Conservation (phyloP, 2,113 vertebrate species). For the Lophotis ruficrista region DNA sequence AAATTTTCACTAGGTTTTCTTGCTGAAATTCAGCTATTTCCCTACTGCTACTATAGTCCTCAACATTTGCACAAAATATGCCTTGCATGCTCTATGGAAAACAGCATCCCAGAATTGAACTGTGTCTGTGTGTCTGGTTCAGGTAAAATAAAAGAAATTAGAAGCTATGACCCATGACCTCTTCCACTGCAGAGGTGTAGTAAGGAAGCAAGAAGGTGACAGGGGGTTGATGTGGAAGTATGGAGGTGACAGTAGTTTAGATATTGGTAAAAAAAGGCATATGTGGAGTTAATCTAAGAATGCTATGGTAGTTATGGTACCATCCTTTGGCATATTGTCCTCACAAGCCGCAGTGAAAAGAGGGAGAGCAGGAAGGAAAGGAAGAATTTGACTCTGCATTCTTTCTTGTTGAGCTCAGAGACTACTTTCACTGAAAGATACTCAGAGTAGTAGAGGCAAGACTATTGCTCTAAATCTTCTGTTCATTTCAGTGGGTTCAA, state of each 20-base stretch:
- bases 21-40: neutral
- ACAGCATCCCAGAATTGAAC: neutral
- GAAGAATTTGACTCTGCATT: constrained; percentile 6
- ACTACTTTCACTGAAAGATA: neutral
- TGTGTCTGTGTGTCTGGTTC: neutral
- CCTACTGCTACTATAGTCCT: neutral
- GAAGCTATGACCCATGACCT: neutral
- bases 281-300: neutral
- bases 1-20: neutral
- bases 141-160: neutral
- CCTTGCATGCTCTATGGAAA: neutral
- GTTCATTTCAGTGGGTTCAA: neutral
- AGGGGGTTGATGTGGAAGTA: neutral
- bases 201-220: neutral
- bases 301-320: neutral
- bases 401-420: neutral
- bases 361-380: neutral
- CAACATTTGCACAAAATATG: neutral
- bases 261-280: neutral
- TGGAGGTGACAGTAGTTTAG: neutral
- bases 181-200: neutral
- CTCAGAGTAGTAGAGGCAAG: neutral
- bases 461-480: neutral
- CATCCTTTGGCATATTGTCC: neutral
- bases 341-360: neutral